Evolutionary conservation across 35 echinoderm and acorn worm genomes (phyloP), one percentile per base, ranked within the genome.

Genomic region (Stichopus chloronotus): DNA sequence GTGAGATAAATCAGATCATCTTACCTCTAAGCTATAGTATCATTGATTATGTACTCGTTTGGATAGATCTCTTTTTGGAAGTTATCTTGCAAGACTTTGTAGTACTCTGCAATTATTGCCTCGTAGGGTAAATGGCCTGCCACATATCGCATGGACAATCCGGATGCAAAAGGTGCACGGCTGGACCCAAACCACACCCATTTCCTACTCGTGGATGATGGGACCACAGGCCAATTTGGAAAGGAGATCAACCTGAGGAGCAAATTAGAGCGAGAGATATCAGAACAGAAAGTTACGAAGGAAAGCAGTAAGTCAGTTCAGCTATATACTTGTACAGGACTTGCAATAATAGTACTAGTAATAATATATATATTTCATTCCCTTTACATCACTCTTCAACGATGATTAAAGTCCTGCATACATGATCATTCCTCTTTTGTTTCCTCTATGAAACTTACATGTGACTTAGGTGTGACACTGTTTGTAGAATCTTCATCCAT

Each of bases 161-260:
- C 88, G 53, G 58, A 91, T 25, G 21, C 59, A 10, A 90, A 77
- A 72, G 87, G 87, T 1, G 56, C 19, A 30, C 58, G 81, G 7
- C 89, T 98, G 23, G 96, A 98, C 65, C 96, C 96, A 3, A 95
- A 98, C 94, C 96, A 98, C 86, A 98, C 94, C 78, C 96, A 98
- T 79, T 98, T 98, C 84, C 93, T 98, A 52, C 91, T 98, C 57
- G 94, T 95, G 10, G 96, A 98, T 65, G 76, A 93, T 83, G 91
- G 94, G 9, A 98, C 92, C 6, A 57, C 72, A 9, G 92, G 92
- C 12, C 53, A 90, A 63, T 96, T 95, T 95, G 95, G 97, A 30
- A 84, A 63, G 55, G 97, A 95, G 78, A 99, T 99, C 20, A 94
- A 96, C 56, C 85, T 99, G 52, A 91, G 94, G 56, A 92, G 86